Percentiles rank a stretch among this genome's conserved stretches.
These are phyloP conservation scores for Pectinophora gossypiella DNA, from an alignment of 1,140 invertebrate genomes.

Conservation along the genomic window DNA sequence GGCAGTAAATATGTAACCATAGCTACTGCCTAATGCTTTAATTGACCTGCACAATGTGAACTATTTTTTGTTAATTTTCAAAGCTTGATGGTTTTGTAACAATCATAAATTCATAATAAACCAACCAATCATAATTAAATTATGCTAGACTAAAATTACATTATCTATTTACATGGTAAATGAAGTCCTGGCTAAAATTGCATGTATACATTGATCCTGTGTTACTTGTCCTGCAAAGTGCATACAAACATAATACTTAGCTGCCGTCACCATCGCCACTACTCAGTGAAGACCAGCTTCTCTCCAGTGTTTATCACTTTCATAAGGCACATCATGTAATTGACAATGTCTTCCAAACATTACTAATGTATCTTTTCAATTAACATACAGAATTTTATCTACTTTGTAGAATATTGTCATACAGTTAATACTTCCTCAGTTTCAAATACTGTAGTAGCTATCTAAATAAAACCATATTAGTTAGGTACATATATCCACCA, in stretches of 20 bases:
- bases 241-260: not conserved
- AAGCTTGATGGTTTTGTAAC: no score
- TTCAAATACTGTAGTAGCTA: constrained; percentile 17
- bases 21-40: no score
- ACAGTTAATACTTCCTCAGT: not conserved
- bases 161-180: not conserved
- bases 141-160: not conserved
- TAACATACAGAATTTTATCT: not conserved
- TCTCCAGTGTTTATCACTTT: not conserved
- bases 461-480: constrained; percentile 17
- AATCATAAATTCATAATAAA: no score
- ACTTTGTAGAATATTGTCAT: not conserved
- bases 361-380: not conserved
- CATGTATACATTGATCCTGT: not conserved
- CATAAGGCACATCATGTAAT: constrained; percentile 1
- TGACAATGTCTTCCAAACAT: not conserved
- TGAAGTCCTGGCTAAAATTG: not conserved
- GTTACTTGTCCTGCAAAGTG: no score
- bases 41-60: no score
- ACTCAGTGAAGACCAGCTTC: not conserved
- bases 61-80: no score
- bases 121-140: no score
- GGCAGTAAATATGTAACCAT: no score
- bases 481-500: constrained; percentile 17
- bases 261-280: not conserved